Conservation (phyloP, 2,888 invertebrate species). For the Xanthorhoe spadicearia region DNA sequence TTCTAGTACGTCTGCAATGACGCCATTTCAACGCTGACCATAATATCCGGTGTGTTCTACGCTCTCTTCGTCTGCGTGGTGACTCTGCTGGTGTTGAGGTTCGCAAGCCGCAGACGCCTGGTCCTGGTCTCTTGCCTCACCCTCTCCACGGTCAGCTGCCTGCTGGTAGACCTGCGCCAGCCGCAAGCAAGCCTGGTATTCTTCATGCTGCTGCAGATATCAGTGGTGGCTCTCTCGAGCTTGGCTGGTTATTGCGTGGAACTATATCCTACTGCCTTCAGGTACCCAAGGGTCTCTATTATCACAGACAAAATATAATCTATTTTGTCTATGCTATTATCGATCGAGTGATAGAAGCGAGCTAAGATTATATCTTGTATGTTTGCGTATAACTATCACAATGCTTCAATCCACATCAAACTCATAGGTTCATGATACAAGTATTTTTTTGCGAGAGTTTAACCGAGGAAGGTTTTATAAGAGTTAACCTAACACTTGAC, state of each 20-base stretch:
- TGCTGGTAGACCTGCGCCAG: conserved; percentile 74
- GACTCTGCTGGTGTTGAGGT: conserved; percentile 73
- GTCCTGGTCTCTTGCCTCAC: conserved; percentile 70
- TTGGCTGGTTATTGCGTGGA: conserved; percentile 63
- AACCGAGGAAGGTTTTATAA: too few relatives aligned
- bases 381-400: too few relatives aligned
- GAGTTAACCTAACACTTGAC: too few relatives aligned
- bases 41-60: conserved; percentile 85
- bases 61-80: conserved; percentile 83
- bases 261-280: conserved; percentile 63
- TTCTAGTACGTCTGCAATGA: conserved; percentile 67
- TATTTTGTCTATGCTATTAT: too few relatives aligned
- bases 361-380: too few relatives aligned
- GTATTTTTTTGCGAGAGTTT: too few relatives aligned
- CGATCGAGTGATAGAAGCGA: too few relatives aligned
- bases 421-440: too few relatives aligned
- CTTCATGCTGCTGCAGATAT: conserved; percentile 59
- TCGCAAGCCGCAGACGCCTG: conserved; percentile 78
- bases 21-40: conserved; percentile 80
- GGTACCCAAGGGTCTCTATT: conserved; percentile 46
- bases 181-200: conserved; percentile 58
- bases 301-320: too few relatives aligned
- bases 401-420: too few relatives aligned
- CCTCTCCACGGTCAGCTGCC: conserved; percentile 79
- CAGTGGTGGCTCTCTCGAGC: conserved; percentile 56